Evolutionary conservation across 2,113 vertebrate genomes (phyloP).

Genomic region (Cathartes aura): DNA sequence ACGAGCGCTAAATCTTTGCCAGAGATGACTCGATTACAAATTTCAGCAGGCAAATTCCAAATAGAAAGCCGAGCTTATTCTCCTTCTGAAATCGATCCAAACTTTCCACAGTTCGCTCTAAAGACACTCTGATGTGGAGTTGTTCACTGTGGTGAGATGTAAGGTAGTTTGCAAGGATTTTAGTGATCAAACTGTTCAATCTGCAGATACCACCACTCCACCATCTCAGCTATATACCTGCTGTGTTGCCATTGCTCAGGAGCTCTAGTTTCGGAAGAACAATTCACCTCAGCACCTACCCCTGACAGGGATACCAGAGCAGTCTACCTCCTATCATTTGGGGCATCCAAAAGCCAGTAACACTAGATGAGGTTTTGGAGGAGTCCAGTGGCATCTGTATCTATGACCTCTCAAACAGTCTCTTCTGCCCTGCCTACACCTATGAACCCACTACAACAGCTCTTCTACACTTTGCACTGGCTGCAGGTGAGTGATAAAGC

Average conservation of each 20-base stretch:
- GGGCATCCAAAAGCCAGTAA: neutral
- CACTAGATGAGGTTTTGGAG: neutral
- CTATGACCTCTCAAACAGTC: neutral
- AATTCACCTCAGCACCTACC: fast-evolving
- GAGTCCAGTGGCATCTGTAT: neutral
- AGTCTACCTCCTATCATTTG: neutral
- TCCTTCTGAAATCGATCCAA: neutral
- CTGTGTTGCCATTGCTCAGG: neutral
- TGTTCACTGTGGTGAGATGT: neutral
- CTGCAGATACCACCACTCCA: neutral
- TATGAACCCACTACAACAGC: neutral
- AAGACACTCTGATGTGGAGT: neutral
- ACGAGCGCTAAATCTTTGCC: neutral
- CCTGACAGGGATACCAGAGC: neutral
- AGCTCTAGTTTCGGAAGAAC: neutral
- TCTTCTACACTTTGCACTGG: neutral
- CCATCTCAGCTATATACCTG: neutral
- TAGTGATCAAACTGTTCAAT: neutral
- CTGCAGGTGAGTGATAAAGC: neutral
- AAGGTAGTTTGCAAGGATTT: neutral
- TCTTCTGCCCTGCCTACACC: neutral
- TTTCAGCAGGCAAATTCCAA: neutral
- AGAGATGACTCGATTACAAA: neutral
- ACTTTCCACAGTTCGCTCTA: neutral
- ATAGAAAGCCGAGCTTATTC: neutral